phyloP scores from a whole-genome alignment of 2,888 invertebrate species.

The Thereva nobilitata region DNA sequence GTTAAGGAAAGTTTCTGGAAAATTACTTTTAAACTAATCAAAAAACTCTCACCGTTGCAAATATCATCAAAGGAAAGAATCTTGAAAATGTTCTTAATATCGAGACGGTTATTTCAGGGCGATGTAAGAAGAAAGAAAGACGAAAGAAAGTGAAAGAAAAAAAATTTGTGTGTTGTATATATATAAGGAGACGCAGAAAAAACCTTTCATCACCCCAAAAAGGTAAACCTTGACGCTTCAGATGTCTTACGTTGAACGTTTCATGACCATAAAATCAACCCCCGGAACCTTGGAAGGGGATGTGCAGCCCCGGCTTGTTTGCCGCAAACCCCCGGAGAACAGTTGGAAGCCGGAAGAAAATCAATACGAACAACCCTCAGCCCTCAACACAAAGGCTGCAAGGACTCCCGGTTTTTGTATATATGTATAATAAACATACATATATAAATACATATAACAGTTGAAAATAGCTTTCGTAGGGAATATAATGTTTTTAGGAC shows the following conservation, averaged over 20 bases:
- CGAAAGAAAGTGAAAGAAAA: slow-evolving; percentile 14
- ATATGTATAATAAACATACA: too few relatives aligned
- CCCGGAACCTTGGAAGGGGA: slow-evolving; percentile 13
- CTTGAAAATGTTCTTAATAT: slow-evolving; percentile 27
- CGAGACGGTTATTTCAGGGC: slow-evolving; percentile 13
- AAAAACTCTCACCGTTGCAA: slow-evolving; percentile 10
- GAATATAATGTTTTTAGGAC: slow-evolving; percentile 37
- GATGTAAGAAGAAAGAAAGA: neutral
- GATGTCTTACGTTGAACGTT: slow-evolving; percentile 13
- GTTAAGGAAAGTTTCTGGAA: slow-evolving; percentile 2
- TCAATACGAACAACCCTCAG: slow-evolving; percentile 14
- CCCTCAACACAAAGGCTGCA: slow-evolving; percentile 6
- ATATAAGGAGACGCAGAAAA: neutral
- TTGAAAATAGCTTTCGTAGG: slow-evolving; percentile 33
- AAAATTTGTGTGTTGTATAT: too few relatives aligned
- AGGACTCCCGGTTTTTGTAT: neutral
- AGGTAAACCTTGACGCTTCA: slow-evolving; percentile 35
- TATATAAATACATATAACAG: neutral
- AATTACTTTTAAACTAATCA: slow-evolving; percentile 34
- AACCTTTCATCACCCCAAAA: slow-evolving; percentile 28
- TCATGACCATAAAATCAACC: slow-evolving; percentile 28
- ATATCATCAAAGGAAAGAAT: slow-evolving; percentile 14
- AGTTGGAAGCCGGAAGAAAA: slow-evolving; percentile 21
- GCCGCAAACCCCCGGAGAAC: neutral
- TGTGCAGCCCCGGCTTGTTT: slow-evolving; percentile 10